These are phyloP conservation scores for Neosalanx taihuensis DNA, from an alignment of 2,797 vertebrate species.

Conservation along the genomic window DNA sequence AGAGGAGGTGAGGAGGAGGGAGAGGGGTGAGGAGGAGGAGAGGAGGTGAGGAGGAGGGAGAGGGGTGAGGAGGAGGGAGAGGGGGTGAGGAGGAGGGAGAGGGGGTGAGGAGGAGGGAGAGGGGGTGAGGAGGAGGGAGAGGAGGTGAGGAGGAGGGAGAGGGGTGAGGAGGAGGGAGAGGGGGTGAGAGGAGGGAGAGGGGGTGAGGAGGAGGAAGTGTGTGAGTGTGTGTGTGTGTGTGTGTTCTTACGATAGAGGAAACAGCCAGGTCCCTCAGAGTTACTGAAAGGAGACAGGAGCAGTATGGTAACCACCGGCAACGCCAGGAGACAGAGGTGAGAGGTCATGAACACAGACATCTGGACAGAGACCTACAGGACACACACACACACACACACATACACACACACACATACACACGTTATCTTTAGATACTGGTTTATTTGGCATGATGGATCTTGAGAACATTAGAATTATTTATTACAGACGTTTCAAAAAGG, in stretches of 20 bases:
- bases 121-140: neutral
- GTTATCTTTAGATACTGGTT: no score
- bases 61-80: no score
- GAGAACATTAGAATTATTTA: no score
- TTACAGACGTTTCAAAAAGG: no score
- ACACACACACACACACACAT: slow-evolving; percentile 24
- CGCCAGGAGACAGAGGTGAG: slow-evolving; percentile 57
- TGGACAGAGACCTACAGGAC: slow-evolving; percentile 45
- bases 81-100: no score
- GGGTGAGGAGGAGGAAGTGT: no score
- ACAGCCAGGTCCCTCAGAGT: slow-evolving; percentile 74
- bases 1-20: neutral
- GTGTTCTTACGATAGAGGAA: slow-evolving; percentile 80
- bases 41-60: no score
- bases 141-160: neutral
- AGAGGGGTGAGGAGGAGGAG: no score
- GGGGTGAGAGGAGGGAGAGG: neutral
- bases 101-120: no score
- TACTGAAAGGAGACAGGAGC: slow-evolving; percentile 64
- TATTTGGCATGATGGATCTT: no score
- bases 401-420: no score
- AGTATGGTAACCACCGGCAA: slow-evolving; percentile 61
- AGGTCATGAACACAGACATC: slow-evolving; percentile 60
- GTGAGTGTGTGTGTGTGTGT: neutral
- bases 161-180: neutral